Evolutionary conservation across 2,797 vertebrate species (phyloP).

Genomic region (Gastrophryne carolinensis): DNA sequence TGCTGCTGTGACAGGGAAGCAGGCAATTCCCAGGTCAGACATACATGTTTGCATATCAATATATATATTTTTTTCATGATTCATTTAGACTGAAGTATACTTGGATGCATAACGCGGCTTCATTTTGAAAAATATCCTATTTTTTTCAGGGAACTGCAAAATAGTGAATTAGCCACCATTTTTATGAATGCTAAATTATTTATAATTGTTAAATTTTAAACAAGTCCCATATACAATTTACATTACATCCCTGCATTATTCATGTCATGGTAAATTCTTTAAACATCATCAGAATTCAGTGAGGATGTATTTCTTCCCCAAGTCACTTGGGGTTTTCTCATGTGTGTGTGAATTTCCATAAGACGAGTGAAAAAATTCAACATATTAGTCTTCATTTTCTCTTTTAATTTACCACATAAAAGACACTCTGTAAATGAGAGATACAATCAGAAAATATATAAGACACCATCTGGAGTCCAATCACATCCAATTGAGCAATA

Average conservation of each 20-base stretch:
- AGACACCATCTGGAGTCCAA: slow-evolving; percentile 27
- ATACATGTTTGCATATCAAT: no score
- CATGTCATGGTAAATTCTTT: slow-evolving; percentile 31
- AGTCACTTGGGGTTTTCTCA: slow-evolving; percentile 11
- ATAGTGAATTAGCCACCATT: slow-evolving; percentile 37
- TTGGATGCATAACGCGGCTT: background rate
- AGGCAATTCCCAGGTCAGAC: no score
- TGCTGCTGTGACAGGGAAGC: no score
- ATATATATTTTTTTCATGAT: no score
- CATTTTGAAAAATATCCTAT: background rate
- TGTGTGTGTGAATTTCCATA: slow-evolving; percentile 1
- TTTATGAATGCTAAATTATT: slow-evolving; percentile 49
- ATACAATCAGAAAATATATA: slow-evolving; percentile 26
- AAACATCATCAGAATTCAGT: slow-evolving; percentile 41
- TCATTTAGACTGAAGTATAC: no score
- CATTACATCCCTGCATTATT: slow-evolving; percentile 47
- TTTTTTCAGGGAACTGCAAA: slow-evolving; percentile 1
- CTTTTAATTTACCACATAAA: slow-evolving; percentile 24
- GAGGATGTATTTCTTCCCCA: background rate
- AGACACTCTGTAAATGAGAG: background rate
- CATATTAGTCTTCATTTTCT: background rate
- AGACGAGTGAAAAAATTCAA: background rate
- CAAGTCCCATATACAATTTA: slow-evolving; percentile 46
- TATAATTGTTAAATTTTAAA: slow-evolving; percentile 51
- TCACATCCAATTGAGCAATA: slow-evolving; percentile 32